Percentiles rank a stretch among this genome's conserved stretches.
Conservation (phyloP, 30 jellyfish, hydroid and myxozoan species). For the Aurelia aurita region DNA sequence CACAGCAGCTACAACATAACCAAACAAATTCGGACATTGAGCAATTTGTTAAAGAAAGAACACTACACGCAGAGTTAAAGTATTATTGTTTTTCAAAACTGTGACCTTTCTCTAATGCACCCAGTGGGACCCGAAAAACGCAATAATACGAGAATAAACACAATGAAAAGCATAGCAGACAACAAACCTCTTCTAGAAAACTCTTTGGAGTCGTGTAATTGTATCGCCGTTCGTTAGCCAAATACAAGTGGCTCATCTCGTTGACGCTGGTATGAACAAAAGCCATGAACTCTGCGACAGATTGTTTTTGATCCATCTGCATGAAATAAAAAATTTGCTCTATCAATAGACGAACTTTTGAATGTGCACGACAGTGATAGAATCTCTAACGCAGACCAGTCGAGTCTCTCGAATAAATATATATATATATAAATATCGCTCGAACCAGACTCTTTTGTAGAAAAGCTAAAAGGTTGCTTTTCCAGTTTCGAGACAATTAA, state of each 20-base stretch:
- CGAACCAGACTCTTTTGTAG: too few relatives aligned
- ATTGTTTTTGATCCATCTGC: conserved; percentile 89
- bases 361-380: too few relatives aligned
- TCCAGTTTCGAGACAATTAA: too few relatives aligned
- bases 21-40: background rate
- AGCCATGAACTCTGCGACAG: conserved; percentile 99
- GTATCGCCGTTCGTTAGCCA: conserved; percentile 92
- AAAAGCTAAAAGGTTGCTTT: too few relatives aligned
- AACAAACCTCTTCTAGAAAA: conserved; percentile 88
- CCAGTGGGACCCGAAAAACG: too few relatives aligned
- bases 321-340: background rate
- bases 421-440: too few relatives aligned
- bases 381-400: too few relatives aligned
- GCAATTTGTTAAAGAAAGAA: background rate
- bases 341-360: too few relatives aligned
- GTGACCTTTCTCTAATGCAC: too few relatives aligned
- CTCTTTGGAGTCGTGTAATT: conserved; percentile 99
- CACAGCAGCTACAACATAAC: background rate
- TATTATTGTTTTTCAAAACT: too few relatives aligned
- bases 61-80: background rate
- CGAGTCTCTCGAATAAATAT: too few relatives aligned
- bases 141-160: background rate
- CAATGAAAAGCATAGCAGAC: background rate
- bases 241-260: conserved; percentile 89
- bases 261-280: conserved; percentile 96